Conservation (phyloP, 2,888 invertebrate genomes). For the Tipula confusa region DNA sequence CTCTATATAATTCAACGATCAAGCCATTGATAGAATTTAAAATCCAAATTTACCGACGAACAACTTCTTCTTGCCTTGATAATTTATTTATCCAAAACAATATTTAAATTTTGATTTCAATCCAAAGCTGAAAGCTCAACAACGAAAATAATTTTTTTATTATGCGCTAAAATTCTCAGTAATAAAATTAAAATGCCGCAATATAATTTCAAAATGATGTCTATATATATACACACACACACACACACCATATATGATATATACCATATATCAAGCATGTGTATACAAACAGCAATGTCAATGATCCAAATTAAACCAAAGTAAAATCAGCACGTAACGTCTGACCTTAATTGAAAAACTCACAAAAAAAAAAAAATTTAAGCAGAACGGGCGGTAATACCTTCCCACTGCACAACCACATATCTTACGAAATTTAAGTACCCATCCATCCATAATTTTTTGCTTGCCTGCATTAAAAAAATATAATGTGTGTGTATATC, state of each 20-base stretch:
- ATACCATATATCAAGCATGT: background rate
- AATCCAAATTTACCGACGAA: too few relatives aligned
- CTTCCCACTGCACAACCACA: background rate
- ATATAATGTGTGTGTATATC: background rate
- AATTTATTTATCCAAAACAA: too few relatives aligned
- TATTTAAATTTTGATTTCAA: too few relatives aligned
- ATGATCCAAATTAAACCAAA: background rate
- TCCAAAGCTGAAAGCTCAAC: background rate
- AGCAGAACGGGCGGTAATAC: background rate
- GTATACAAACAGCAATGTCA: background rate
- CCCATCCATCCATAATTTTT: background rate
- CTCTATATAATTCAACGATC: too few relatives aligned
- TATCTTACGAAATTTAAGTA: background rate
- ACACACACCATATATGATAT: too few relatives aligned
- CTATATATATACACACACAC: too few relatives aligned
- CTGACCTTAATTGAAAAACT: constrained; percentile 16
- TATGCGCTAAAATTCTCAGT: background rate
- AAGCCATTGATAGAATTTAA: too few relatives aligned
- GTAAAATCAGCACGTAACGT: background rate
- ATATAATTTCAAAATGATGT: background rate
- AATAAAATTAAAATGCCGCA: background rate
- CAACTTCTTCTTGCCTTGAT: too few relatives aligned
- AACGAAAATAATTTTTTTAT: background rate
- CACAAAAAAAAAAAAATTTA: background rate
- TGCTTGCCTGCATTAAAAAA: background rate